Base-by-base conservation (phyloP, 2,113 vertebrate species). In the Hipposideros armiger region DNA sequence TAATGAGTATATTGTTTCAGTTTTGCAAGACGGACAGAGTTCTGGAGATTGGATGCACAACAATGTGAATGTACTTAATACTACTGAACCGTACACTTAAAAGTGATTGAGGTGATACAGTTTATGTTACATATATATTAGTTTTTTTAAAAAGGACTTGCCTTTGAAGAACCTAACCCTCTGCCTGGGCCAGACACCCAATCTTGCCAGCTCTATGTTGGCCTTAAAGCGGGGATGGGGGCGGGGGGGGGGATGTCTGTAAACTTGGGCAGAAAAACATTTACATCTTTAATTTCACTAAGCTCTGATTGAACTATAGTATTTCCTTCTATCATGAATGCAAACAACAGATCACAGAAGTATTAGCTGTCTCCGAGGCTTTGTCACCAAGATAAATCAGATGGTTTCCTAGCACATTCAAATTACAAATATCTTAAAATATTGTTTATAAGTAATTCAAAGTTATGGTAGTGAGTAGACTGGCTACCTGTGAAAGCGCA, bases 1-100 rank as follows among this genome's bases (percentile, higher is more conserved):
- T 26, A 26, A 20, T 13, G 28, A 4, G 9, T 3, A 0, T 11
- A 6, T 15, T 62, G 7, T 54, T 40, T 50, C 30, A 1, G 28
- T 40, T 72, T 58, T 52, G 16, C 24, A 4, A n/a, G 11, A 19
- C 0, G 2, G 30, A 26, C 56, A 47, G 54, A 26, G 16, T 22
- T 64, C 64, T 62, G 19, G 64, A 58, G 47, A 3, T 1, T 5
- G 4, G 47, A 5, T 4, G 17, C 14, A 7, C 6, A 8, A 14
- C 28, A 5, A 17, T 1, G 17, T 58, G 32, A 42, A 24, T 19
- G 5, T 4, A 2, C 52, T 42, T n/a, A 69, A 3, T 6, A 24
- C 9, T 50, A 45, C 30, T 16, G 32, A 83, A 36, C 4, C 52
- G n/a, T 24, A 20, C 36, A 67, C 20, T 76, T 58, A 15, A 69